Percentiles rank a stretch among this genome's conserved stretches.
These are phyloP conservation scores for Sceloporus undulatus DNA, from an alignment of 2,113 vertebrate species.

Conservation along the genomic window DNA sequence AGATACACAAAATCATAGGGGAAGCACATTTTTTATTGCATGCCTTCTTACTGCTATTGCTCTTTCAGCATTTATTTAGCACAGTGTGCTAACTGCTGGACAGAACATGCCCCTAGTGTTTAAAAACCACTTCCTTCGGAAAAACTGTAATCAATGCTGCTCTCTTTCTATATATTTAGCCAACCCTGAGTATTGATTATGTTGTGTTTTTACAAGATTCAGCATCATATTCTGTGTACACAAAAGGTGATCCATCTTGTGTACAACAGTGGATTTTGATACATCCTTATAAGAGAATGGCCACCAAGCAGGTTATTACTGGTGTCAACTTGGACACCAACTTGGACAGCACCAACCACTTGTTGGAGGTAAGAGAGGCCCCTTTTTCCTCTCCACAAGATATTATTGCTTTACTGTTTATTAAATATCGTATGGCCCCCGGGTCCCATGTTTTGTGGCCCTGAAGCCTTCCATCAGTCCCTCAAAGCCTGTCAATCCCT, in stretches of 20 bases:
- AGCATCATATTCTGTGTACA: neutral
- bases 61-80: conserved; percentile 7
- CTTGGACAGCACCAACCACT: too few relatives aligned
- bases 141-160: neutral
- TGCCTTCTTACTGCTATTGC: neutral
- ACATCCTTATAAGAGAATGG: too few relatives aligned
- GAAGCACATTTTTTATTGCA: neutral
- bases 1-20: neutral
- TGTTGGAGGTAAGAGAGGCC: neutral
- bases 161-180: neutral
- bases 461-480: too few relatives aligned
- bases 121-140: neutral
- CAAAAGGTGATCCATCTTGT: neutral
- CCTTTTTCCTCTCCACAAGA: too few relatives aligned
- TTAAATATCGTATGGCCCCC: too few relatives aligned
- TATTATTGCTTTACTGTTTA: too few relatives aligned
- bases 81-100: neutral
- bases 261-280: neutral
- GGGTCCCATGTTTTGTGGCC: too few relatives aligned
- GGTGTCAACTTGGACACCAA: neutral
- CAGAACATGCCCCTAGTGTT: neutral
- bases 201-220: neutral
- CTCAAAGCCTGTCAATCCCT: too few relatives aligned
- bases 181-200: neutral
- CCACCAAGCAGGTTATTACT: neutral